Conservation (phyloP, 2,797 vertebrate genomes). For the Phaenicophaeus curvirostris region DNA sequence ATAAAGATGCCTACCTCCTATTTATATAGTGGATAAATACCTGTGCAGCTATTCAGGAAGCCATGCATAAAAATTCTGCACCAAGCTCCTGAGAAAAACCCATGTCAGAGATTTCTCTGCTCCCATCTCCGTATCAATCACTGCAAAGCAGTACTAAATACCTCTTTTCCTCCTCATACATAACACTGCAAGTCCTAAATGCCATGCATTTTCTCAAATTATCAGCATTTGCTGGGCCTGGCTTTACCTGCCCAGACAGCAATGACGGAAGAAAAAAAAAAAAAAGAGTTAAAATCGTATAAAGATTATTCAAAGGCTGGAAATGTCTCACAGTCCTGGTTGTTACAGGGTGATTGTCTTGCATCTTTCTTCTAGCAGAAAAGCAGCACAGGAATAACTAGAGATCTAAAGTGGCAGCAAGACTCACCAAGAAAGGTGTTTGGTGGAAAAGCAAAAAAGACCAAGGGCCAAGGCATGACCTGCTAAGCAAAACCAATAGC, state of each 20-base stretch:
- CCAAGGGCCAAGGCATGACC: neutral
- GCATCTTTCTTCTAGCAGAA: neutral
- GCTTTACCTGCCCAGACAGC: neutral
- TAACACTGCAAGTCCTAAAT: neutral
- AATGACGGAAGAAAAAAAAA: accelerated
- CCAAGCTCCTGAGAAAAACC: neutral
- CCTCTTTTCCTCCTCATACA: neutral
- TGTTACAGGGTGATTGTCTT: neutral
- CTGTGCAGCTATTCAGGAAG: neutral
- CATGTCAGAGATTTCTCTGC: neutral
- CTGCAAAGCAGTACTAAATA: neutral
- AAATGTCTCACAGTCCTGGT: neutral
- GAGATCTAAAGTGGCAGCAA: neutral
- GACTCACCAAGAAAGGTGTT: neutral
- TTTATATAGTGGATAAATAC: neutral
- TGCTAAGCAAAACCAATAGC: neutral
- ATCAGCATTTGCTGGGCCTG: neutral
- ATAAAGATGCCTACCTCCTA: neutral
- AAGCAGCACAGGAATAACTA: neutral
- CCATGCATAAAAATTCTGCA: constrained; percentile 11
- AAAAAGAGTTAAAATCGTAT: neutral
- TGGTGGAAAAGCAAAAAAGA: neutral
- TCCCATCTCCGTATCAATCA: neutral
- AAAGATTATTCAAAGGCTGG: neutral
- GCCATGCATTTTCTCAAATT: neutral